Evolutionary conservation across 2,797 vertebrate species (phyloP), one percentile per base, ranked within the genome.

Genomic region (Sebastes taczanowskii): DNA sequence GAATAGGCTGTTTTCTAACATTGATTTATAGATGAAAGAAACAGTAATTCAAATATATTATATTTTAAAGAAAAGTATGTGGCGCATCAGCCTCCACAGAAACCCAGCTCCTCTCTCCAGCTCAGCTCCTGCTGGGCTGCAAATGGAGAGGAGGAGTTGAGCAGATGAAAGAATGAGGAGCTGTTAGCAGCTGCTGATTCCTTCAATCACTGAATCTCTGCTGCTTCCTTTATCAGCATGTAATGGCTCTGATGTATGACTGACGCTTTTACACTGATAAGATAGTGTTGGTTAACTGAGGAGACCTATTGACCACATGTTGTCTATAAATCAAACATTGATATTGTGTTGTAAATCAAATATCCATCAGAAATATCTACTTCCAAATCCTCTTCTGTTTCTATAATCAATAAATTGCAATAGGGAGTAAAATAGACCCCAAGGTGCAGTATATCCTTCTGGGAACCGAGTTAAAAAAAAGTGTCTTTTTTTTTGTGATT

Each of bases 91-190:
- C 71, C 73, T 63, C 46, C 49, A 65, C 80, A 29, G 32, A 32
- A 42, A 27, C 32, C 27, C 34, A n/a, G 20, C 49, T 34, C 53
- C 46, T 74, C 63, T 64, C 61, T n/a, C 30, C 73, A 73, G 75
- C 66, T 88, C 20, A 35, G 46, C 91, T 86, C 92, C 92, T 86
- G 90, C 92, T 83, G 92, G 76, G 93, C 77, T 80, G 70, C 86
- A 92, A 89, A 92, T 81, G 84, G 86, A 79, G 82, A 87, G 87
- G 87, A 73, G 88, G 86, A 71, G 75, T 23, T 4, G 72, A 25
- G 34, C 13, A 82, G 86, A 90, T 85, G 85, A 87, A 78, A 82
- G 80, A 61, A 69, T 70, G 82, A 76, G 85, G 85, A 81, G 64
- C 77, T 56, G 83, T 86, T 85, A 78, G 77, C 87, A 82, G 90